phyloP scores from a whole-genome alignment of 2,797 vertebrate species.

The Gambusia yucatana region DNA sequence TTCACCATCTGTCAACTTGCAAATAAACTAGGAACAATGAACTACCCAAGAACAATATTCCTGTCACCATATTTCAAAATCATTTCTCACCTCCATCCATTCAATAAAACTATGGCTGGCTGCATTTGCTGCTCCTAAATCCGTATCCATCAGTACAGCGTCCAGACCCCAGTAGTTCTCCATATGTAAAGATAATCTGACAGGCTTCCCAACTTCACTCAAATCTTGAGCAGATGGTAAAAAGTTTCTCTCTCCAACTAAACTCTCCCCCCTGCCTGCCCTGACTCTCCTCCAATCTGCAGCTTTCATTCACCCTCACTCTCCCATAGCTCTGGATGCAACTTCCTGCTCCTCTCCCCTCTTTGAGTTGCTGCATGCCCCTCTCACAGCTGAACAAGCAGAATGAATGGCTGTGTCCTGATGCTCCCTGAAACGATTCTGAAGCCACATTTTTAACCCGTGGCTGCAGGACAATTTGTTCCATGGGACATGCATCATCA shows the following conservation, averaged over 20 bases:
- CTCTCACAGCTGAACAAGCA: constrained; percentile 14
- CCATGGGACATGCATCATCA: constrained; percentile 12
- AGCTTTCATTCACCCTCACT: constrained; percentile 60
- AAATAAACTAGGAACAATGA: background rate
- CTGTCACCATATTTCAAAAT: background rate
- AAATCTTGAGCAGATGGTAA: constrained; percentile 21
- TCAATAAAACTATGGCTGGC: constrained; percentile 16
- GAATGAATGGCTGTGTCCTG: constrained; percentile 18
- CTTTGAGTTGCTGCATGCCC: constrained; percentile 14
- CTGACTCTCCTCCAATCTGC: constrained; percentile 32
- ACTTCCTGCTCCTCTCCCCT: constrained; percentile 37
- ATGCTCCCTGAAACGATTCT: background rate
- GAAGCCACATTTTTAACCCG: background rate
- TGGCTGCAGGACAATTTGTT: constrained; percentile 3
- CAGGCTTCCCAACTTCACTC: constrained; percentile 7
- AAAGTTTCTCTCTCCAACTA: constrained; percentile 11
- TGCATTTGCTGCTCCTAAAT: constrained; percentile 12
- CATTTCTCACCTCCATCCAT: constrained; percentile 59
- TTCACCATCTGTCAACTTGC: background rate
- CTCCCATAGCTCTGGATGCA: constrained; percentile 18
- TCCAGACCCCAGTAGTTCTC: constrained; percentile 18
- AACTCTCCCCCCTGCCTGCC: constrained; percentile 16
- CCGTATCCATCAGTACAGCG: constrained; percentile 53
- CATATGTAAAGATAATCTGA: background rate
- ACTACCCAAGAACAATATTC: background rate